Evolutionary conservation across 2,797 vertebrate genomes (phyloP), one percentile per base, ranked within the genome.

Genomic region (Phyllotis vaccarum): DNA sequence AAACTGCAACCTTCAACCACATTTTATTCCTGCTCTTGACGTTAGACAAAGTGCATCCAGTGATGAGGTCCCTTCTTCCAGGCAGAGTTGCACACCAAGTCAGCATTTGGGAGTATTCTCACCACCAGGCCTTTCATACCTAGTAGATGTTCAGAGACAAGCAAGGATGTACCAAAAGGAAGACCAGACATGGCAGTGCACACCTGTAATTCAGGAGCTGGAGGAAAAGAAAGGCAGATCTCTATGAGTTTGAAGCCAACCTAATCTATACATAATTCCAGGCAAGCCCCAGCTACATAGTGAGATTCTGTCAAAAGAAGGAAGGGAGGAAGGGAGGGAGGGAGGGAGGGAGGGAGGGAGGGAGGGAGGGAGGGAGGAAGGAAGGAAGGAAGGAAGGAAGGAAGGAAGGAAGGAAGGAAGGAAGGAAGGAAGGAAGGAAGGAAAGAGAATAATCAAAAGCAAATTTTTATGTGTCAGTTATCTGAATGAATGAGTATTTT

Each of bases 331-430:
- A n/a, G n/a, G n/a, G n/a, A n/a, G n/a, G n/a, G n/a, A n/a, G n/a
- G n/a, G n/a, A n/a, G n/a, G n/a, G n/a, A n/a, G n/a, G n/a, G n/a
- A n/a, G n/a, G n/a, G n/a, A n/a, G n/a, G n/a, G n/a, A n/a, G n/a
- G n/a, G n/a, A n/a, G n/a, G n/a, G n/a, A 2, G 24, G 0, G 0
- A 72, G 22, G 19, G 13, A 29, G 21, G 56, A 2, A 37, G 9
- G 5, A 68, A 6, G 19, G 34, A 37, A 4, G 13, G 5, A 24
- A 2, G 24, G 10, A 40, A 2, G 24, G 0, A 1, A 72, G 22
- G 19, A 27, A 29, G 21, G 56, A 2, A 37, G 9, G 5, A 68
- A 6, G 19, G 34, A 37, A 4, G 13, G 5, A 24, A 2, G 24
- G 0, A 1, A 72, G 22, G 19, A 27, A 29, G 21, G 56, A 2